A percentile compares a stretch with the other conserved stretches of the same genome.
phyloP scores from a whole-genome alignment of 2,797 vertebrate species.

The Cynodonichthys magdalenae region DNA sequence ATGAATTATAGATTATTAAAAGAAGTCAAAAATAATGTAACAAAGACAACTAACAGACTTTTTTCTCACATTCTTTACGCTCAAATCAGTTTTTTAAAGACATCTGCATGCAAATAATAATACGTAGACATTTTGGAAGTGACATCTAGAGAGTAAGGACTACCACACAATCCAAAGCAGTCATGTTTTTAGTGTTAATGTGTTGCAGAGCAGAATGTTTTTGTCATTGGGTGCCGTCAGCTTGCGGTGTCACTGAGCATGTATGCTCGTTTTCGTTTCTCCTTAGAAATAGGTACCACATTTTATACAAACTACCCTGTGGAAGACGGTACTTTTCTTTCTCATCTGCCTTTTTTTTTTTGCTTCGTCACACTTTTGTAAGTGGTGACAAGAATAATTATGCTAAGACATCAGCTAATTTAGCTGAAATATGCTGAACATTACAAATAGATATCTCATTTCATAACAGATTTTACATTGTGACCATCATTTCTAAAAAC shows the following conservation, averaged over 20 bases:
- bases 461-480: slow-evolving; percentile 3
- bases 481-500: not conserved
- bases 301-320: slow-evolving; percentile 3
- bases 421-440: slow-evolving; percentile 6
- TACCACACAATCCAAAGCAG: not conserved
- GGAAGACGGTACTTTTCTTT: not conserved
- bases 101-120: slow-evolving; percentile 54
- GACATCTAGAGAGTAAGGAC: slow-evolving; percentile 8
- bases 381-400: not conserved
- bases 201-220: not conserved
- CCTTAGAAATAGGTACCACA: not conserved
- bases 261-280: slow-evolving; percentile 6
- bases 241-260: slow-evolving; percentile 33
- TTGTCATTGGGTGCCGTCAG: not conserved
- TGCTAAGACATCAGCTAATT: slow-evolving; percentile 2
- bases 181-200: not conserved
- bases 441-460: not conserved
- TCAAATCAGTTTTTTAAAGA: slow-evolving; percentile 28
- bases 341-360: not conserved
- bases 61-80: slow-evolving; percentile 13
- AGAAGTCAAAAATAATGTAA: not conserved
- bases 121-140: slow-evolving; percentile 14
- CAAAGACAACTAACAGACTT: slow-evolving; percentile 3
- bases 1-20: slow-evolving; percentile 9
- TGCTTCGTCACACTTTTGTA: not conserved